A percentile compares a stretch with the other conserved stretches of the same genome.
Evolutionary conservation across 2,113 vertebrate species (phyloP).

Genomic region (Oceanites oceanicus): DNA sequence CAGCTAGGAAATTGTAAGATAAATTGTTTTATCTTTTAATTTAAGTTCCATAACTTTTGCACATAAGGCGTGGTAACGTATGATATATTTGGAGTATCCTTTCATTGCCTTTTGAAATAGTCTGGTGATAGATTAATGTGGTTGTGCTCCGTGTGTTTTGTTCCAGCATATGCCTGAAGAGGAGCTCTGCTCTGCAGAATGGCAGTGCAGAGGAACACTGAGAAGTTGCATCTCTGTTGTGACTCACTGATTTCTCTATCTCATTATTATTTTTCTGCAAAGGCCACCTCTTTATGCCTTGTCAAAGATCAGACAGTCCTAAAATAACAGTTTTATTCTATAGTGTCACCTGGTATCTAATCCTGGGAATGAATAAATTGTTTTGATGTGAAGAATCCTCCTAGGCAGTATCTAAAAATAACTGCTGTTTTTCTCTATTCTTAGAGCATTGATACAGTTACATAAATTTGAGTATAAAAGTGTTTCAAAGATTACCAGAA

Average conservation of each 20-base stretch:
- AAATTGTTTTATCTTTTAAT: background rate
- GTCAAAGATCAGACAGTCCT: background rate
- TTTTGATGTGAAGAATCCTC: background rate
- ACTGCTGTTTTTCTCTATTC: background rate
- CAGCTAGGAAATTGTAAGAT: background rate
- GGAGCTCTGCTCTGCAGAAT: background rate
- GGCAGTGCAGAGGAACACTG: background rate
- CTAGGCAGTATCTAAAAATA: conserved; percentile 1
- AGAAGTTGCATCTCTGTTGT: background rate
- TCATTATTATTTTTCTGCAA: background rate
- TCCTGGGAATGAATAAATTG: background rate
- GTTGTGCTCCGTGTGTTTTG: background rate
- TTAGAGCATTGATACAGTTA: background rate
- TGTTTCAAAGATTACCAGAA: background rate
- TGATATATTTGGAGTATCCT: background rate
- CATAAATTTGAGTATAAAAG: background rate
- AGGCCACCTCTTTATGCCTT: background rate
- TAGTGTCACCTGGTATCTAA: background rate
- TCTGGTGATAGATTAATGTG: background rate
- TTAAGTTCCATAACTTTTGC: background rate
- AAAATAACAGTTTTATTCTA: background rate
- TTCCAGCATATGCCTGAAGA: background rate
- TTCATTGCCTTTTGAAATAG: background rate
- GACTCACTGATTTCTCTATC: background rate
- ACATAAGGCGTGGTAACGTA: background rate